phyloP scores from a whole-genome alignment of 2,113 vertebrate genomes.

The Hypomesus transpacificus region DNA sequence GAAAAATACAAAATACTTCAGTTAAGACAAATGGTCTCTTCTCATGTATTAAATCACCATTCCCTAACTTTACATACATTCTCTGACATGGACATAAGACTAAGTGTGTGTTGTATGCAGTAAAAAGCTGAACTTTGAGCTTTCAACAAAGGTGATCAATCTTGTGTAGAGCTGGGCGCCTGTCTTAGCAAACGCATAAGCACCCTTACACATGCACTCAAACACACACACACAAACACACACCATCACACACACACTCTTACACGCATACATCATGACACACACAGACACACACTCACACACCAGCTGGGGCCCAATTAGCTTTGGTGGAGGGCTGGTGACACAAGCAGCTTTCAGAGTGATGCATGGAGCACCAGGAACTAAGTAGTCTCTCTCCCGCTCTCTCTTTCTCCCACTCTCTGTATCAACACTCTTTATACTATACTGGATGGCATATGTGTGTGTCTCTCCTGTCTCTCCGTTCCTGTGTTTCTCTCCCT shows the following conservation, averaged over 20 bases:
- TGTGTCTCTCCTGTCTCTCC: background rate
- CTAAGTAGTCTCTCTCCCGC: slow-evolving; percentile 12
- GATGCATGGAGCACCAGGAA: slow-evolving; percentile 58
- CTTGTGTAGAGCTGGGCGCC: slow-evolving; percentile 45
- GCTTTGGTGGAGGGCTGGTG: slow-evolving; percentile 48
- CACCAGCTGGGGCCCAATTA: slow-evolving; percentile 55
- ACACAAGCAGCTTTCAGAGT: slow-evolving; percentile 48
- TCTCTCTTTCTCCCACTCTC: background rate
- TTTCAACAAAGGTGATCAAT: slow-evolving; percentile 56
- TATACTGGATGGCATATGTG: background rate
- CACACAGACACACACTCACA: slow-evolving; percentile 17
- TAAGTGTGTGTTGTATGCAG: slow-evolving; percentile 28
- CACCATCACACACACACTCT: background rate
- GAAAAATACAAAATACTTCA: too few relatives aligned
- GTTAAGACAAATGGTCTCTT: too few relatives aligned
- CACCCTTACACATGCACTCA: slow-evolving; percentile 6
- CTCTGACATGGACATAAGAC: slow-evolving; percentile 20
- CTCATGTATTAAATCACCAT: too few relatives aligned
- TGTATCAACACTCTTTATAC: background rate
- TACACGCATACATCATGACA: slow-evolving; percentile 13
- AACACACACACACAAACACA: background rate
- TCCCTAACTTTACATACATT: slow-evolving; percentile 19
- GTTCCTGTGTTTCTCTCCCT: background rate
- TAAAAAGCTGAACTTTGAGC: slow-evolving; percentile 62
- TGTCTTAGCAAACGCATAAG: slow-evolving; percentile 40